These are phyloP conservation scores for Drosophila mojavensis DNA, from an alignment of 1,140 invertebrate species.

Conservation along the genomic window DNA sequence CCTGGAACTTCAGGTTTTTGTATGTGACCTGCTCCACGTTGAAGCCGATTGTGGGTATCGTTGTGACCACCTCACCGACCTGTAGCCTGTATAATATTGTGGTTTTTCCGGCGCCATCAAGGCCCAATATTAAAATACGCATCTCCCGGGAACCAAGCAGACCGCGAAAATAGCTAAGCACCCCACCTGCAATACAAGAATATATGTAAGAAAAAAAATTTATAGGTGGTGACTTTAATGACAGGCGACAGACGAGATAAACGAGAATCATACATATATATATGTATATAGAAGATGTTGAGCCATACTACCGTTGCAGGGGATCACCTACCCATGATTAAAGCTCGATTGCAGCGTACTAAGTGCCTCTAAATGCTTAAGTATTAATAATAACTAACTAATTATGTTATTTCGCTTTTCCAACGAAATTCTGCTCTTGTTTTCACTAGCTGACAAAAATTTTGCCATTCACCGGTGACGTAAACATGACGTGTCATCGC, in stretches of 20 bases:
- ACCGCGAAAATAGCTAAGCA: slow-evolving; percentile 97
- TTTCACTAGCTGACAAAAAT: slow-evolving; percentile 71
- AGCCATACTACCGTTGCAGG: not conserved
- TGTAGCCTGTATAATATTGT: slow-evolving; percentile 99
- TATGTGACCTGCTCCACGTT: slow-evolving; percentile 99
- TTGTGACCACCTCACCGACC: slow-evolving; percentile 99
- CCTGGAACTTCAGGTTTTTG: slow-evolving; percentile 98
- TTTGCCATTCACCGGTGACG: slow-evolving; percentile 60
- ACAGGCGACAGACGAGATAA: slow-evolving; percentile 47
- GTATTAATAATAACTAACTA: slow-evolving; percentile 60
- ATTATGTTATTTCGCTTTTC: slow-evolving; percentile 56
- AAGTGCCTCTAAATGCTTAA: slow-evolving; percentile 74
- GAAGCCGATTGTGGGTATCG: slow-evolving; percentile 97
- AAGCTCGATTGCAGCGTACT: slow-evolving; percentile 55
- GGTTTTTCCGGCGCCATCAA: slow-evolving; percentile 99
- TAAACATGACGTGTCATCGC: slow-evolving; percentile 75
- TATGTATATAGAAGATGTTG: not conserved
- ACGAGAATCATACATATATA: slow-evolving; percentile 13
- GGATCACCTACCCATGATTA: slow-evolving; percentile 64
- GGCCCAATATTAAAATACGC: slow-evolving; percentile 98
- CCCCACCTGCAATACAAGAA: slow-evolving; percentile 89
- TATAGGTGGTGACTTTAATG: slow-evolving; percentile 59
- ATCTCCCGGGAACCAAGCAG: slow-evolving; percentile 97
- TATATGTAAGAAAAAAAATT: slow-evolving; percentile 23
- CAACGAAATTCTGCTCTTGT: slow-evolving; percentile 64